Conservation (phyloP, 2,797 vertebrate genomes). For the Malurus splendens region DNA sequence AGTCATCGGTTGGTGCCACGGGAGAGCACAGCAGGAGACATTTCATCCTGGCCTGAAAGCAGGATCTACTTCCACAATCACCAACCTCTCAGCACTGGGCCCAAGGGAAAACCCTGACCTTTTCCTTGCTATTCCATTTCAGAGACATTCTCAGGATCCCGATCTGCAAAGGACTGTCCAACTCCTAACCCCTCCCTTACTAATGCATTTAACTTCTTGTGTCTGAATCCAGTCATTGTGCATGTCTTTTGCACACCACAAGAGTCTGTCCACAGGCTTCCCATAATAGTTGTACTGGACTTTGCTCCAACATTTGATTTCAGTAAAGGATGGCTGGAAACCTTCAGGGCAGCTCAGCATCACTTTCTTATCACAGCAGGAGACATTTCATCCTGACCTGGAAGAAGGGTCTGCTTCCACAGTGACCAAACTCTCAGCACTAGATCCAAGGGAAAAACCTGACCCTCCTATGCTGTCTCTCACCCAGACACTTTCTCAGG, state of each 20-base stretch:
- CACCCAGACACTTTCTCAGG: too few species aligned
- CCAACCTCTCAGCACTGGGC: neutral
- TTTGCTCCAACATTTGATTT: accelerated
- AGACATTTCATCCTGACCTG: too few species aligned
- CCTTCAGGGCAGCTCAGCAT: neutral
- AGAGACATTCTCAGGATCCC: too few species aligned
- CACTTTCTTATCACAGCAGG: neutral
- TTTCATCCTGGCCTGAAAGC: neutral
- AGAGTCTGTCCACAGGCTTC: accelerated
- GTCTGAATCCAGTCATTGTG: accelerated
- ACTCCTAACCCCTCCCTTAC: neutral
- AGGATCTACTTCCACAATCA: neutral
- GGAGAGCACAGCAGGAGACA: neutral
- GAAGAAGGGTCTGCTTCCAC: too few species aligned
- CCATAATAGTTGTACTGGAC: accelerated
- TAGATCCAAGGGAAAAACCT: too few species aligned
- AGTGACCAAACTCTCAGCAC: too few species aligned
- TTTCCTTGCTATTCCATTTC: too few species aligned
- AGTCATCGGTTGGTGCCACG: neutral
- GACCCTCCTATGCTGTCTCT: too few species aligned
- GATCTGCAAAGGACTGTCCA: too few species aligned
- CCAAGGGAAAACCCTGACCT: neutral
- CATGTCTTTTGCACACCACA: neutral
- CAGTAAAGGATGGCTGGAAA: neutral
- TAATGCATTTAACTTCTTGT: accelerated